phyloP scores from a whole-genome alignment of 2,113 vertebrate species.

The Onychostruthus taczanowskii region DNA sequence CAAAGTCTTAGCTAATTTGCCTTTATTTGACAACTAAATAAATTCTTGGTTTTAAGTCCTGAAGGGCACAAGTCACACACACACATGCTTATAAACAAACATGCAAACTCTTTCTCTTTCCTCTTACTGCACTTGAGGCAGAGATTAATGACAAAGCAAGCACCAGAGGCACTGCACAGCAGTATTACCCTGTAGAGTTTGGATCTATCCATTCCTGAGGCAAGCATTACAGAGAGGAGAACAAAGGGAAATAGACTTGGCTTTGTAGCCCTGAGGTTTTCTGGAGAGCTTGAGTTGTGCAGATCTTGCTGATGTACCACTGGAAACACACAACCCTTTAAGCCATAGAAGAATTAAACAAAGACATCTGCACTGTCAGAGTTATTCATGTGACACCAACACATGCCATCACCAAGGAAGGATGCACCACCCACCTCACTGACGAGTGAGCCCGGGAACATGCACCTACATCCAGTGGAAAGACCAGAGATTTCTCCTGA shows the following conservation, averaged over 20 bases:
- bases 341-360: background rate
- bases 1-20: background rate
- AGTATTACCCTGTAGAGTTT: background rate
- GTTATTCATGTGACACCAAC: background rate
- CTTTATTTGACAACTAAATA: background rate
- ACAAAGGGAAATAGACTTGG: background rate
- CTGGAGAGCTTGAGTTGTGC: background rate
- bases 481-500: background rate
- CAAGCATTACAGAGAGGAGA: background rate
- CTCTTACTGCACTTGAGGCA: background rate
- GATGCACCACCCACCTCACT: background rate
- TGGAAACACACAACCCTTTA: background rate
- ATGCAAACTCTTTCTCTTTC: background rate
- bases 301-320: background rate
- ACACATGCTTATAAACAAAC: background rate
- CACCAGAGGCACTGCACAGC: background rate
- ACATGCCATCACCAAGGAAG: background rate
- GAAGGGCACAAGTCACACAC: background rate
- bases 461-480: background rate
- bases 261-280: background rate
- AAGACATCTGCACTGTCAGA: background rate
- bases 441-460: background rate
- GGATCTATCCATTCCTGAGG: background rate
- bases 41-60: background rate
- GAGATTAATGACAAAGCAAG: background rate